Conservation (phyloP, 1,140 invertebrate species). For the Drosophila sproati region DNA sequence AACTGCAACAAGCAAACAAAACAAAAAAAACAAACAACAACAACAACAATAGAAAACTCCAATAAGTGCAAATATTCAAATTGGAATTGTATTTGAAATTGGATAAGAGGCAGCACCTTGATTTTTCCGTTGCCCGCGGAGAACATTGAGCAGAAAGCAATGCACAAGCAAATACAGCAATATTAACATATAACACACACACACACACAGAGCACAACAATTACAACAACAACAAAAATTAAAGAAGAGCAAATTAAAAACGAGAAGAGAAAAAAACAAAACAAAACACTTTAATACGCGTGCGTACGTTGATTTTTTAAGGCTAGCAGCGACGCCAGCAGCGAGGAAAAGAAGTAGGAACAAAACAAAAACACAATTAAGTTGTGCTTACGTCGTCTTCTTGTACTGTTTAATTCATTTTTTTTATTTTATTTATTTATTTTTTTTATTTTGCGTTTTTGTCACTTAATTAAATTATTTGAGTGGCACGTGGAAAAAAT, state of each 20-base stretch:
- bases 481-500: constrained; percentile 57
- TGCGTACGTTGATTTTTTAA: too few relatives aligned
- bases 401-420: not conserved
- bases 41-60: constrained; percentile 5
- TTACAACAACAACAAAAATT: not conserved
- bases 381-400: not conserved
- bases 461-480: constrained; percentile 44
- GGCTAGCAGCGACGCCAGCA: too few relatives aligned
- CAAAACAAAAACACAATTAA: constrained; percentile 21
- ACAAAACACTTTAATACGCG: not conserved
- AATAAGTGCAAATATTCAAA: constrained; percentile 17
- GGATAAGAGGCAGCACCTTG: constrained; percentile 50
- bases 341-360: too few relatives aligned
- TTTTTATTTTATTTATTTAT: constrained; percentile 5
- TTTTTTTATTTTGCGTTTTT: too few relatives aligned
- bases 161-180: constrained; percentile 7
- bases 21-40: not conserved
- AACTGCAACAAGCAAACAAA: constrained; percentile 45
- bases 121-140: constrained; percentile 77
- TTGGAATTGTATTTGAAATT: constrained; percentile 7
- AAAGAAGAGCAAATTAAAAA: too few relatives aligned
- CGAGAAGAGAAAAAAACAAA: not conserved
- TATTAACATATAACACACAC: not conserved
- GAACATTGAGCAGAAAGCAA: constrained; percentile 63
- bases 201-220: not conserved